Conservation (phyloP, 2,797 vertebrate genomes). For the Potorous gilbertii region DNA sequence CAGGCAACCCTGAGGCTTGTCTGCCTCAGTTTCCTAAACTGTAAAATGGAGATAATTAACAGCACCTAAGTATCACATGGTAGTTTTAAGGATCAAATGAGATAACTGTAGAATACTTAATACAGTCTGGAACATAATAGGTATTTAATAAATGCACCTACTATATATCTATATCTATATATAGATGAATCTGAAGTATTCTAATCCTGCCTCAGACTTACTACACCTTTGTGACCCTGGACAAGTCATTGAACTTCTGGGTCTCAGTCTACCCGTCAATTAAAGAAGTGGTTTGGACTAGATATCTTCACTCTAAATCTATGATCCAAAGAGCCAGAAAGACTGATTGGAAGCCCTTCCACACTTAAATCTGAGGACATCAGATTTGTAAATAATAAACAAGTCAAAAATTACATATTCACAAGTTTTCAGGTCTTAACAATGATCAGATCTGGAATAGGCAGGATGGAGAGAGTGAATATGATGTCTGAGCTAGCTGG, state of each 20-base stretch:
- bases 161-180: too few species aligned
- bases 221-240: neutral
- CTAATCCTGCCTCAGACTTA: neutral
- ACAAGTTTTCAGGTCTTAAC: neutral
- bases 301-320: neutral
- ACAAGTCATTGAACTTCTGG: neutral
- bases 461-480: neutral
- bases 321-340: neutral
- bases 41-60: neutral
- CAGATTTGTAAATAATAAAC: neutral
- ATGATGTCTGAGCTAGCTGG: neutral
- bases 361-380: neutral
- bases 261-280: neutral
- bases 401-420: neutral
- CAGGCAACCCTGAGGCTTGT: too few species aligned
- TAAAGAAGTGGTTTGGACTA: neutral
- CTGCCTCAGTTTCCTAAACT: neutral
- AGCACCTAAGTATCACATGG: neutral
- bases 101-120: too few species aligned
- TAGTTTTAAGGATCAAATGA: neutral
- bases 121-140: too few species aligned
- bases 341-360: neutral
- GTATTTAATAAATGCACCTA: too few species aligned
- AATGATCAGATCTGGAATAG: neutral
- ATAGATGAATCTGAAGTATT: neutral